Percentiles rank a stretch among this genome's conserved stretches.
Conservation (phyloP, 1,140 invertebrate species). For the Cherax quadricarinatus region DNA sequence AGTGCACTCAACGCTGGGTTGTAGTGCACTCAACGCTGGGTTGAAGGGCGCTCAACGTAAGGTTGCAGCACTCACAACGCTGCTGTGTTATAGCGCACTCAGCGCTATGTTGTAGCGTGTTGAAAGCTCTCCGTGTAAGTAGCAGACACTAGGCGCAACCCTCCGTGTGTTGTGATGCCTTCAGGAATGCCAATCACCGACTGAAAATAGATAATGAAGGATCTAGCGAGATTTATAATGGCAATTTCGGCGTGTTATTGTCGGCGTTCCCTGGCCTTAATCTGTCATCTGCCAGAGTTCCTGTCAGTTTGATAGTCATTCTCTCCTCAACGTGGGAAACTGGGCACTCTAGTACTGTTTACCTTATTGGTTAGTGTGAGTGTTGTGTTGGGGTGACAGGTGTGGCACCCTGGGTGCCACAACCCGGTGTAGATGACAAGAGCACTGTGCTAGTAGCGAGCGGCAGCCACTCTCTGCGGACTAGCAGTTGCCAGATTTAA, state of each 20-base stretch:
- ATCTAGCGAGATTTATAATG: constrained; percentile 23
- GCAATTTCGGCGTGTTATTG: constrained; percentile 15
- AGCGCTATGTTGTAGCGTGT: too few species aligned
- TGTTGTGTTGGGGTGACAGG: neutral
- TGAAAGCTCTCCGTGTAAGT: too few species aligned
- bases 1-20: too few species aligned
- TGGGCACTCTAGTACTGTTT: constrained; percentile 2
- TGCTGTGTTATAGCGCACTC: too few species aligned
- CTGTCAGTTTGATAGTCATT: constrained; percentile 30
- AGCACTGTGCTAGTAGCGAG: neutral
- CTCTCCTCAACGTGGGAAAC: constrained; percentile 15
- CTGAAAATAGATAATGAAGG: constrained; percentile 27
- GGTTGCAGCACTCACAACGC: too few species aligned
- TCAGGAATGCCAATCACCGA: constrained; percentile 24
- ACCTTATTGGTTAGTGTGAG: neutral
- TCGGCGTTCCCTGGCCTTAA: neutral
- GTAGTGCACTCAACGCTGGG: too few species aligned
- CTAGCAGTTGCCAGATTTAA: neutral
- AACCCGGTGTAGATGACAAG: too few species aligned
- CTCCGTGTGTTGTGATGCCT: neutral
- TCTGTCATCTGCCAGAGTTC: constrained; percentile 13
- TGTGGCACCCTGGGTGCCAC: neutral
- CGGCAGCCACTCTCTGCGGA: neutral
- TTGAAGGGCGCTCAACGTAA: too few species aligned
- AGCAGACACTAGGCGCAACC: too few species aligned